These are phyloP conservation scores for Drosophila tropicalis DNA, from an alignment of 1,140 invertebrate genomes.

Conservation along the genomic window DNA sequence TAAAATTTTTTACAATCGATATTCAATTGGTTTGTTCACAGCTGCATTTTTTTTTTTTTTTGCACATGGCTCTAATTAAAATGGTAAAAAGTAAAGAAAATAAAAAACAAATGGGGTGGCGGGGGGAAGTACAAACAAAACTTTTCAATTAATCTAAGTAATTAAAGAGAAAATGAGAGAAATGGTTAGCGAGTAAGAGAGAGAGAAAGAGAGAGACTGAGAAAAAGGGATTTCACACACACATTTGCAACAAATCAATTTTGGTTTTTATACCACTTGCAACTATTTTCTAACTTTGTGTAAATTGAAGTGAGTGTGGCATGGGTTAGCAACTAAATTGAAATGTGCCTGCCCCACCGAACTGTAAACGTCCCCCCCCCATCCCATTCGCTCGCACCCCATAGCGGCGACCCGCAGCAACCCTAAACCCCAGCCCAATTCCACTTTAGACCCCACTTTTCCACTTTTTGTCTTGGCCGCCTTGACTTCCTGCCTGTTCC, in stretches of 20 bases:
- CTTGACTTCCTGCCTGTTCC: constrained; percentile 44
- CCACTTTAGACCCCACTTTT: background rate
- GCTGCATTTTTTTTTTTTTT: no score
- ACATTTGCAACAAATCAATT: constrained; percentile 62
- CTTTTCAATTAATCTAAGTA: constrained; percentile 63
- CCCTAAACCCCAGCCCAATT: background rate
- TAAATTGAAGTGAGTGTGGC: constrained; percentile 18
- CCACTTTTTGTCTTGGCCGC: constrained; percentile 6
- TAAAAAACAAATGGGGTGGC: background rate
- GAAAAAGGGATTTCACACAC: constrained; percentile 17
- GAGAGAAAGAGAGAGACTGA: background rate
- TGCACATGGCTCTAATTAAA: background rate
- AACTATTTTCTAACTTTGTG: constrained; percentile 26
- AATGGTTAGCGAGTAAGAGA: no score
- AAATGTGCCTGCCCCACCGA: constrained; percentile 30
- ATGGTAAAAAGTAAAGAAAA: background rate
- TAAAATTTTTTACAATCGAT: background rate
- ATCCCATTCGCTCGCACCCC: background rate
- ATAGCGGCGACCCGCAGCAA: background rate
- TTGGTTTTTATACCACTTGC: constrained; percentile 34
- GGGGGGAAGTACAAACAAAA: constrained; percentile 4
- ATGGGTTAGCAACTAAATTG: constrained; percentile 25
- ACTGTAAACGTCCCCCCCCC: background rate
- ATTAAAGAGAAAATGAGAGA: constrained; percentile 45
- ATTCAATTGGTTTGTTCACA: background rate